Conservation (phyloP, 2,888 invertebrate genomes). For the Rotaria socialis region DNA sequence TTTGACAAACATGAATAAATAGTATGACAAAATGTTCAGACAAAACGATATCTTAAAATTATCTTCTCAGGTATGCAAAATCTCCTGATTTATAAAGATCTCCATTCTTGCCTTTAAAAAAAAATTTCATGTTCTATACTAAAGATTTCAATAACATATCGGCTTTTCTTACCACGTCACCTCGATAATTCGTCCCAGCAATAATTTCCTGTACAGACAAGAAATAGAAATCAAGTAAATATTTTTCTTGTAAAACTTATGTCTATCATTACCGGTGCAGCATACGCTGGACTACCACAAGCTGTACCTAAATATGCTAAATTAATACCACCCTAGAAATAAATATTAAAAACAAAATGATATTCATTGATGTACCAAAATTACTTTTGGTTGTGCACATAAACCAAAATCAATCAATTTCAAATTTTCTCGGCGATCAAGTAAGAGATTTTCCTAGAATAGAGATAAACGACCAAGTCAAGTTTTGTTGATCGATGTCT, state of each 20-base stretch:
- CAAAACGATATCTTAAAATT: too few relatives aligned
- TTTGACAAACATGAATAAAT: too few relatives aligned
- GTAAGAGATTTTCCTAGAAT: constrained; percentile 67
- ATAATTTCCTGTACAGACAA: constrained; percentile 67
- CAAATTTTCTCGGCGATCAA: constrained; percentile 71
- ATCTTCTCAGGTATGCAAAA: too few relatives aligned
- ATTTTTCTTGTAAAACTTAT: too few relatives aligned
- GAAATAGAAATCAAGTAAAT: neutral
- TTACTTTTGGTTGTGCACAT: constrained; percentile 66
- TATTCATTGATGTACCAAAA: too few relatives aligned
- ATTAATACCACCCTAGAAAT: constrained; percentile 48
- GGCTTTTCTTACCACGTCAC: constrained; percentile 56
- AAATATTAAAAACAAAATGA: too few relatives aligned
- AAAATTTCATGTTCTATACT: too few relatives aligned
- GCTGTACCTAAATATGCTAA: constrained; percentile 61
- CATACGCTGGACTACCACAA: constrained; percentile 71
- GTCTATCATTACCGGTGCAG: constrained; percentile 38
- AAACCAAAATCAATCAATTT: constrained; percentile 79
- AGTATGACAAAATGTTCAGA: too few relatives aligned
- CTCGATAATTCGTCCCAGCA: constrained; percentile 62
- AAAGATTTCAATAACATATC: too few relatives aligned
- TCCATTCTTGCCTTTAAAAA: neutral
- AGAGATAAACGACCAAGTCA: neutral
- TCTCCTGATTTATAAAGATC: too few relatives aligned
- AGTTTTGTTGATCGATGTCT: neutral